Evolutionary conservation across 2,797 vertebrate species (phyloP).

Genomic region (Ctenopoma kingsleyae): DNA sequence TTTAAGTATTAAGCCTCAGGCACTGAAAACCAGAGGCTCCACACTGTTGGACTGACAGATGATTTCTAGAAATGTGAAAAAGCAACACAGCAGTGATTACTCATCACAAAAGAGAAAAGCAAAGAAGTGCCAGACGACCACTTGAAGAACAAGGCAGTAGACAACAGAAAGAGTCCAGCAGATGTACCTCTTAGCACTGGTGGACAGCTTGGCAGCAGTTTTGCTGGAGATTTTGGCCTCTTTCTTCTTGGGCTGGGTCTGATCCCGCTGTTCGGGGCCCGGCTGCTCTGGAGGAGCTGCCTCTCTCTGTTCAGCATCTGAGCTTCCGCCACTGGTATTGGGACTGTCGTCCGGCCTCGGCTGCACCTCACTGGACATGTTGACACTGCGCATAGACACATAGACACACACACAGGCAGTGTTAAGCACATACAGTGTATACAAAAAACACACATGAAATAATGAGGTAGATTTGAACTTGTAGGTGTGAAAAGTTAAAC

Average conservation of each 20-base stretch:
- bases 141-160: background rate
- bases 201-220: slow-evolving; percentile 94
- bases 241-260: slow-evolving; percentile 94
- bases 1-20: background rate
- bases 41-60: background rate
- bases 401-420: background rate
- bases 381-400: slow-evolving; percentile 60
- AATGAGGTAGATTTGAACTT: background rate
- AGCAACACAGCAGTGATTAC: background rate
- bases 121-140: slow-evolving; percentile 11
- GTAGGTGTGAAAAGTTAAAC: slow-evolving; percentile 16
- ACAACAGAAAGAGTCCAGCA: slow-evolving; percentile 1
- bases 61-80: background rate
- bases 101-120: background rate
- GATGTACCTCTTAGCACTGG: slow-evolving; percentile 94
- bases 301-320: slow-evolving; percentile 93
- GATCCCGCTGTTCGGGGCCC: slow-evolving; percentile 86
- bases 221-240: slow-evolving; percentile 96
- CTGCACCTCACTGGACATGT: slow-evolving; percentile 94
- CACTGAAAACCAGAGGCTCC: background rate
- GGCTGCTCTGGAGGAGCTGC: slow-evolving; percentile 87
- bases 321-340: slow-evolving; percentile 95
- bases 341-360: slow-evolving; percentile 93
- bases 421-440: background rate
- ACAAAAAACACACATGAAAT: background rate